Evolutionary conservation across 2,797 vertebrate species (phyloP), one percentile per base, ranked within the genome.

Genomic region (Echeneis naucrates): DNA sequence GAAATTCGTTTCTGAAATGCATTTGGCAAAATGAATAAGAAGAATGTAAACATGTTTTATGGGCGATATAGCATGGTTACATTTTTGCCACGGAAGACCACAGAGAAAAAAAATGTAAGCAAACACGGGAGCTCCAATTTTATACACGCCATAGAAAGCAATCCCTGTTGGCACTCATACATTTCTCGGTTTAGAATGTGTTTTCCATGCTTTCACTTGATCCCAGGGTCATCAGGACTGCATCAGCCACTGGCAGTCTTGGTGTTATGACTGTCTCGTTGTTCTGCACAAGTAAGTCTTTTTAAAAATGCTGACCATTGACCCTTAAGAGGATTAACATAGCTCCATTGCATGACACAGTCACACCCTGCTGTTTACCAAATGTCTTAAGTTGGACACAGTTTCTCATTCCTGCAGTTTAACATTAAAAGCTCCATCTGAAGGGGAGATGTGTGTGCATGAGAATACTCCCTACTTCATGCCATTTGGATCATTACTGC

Each of bases 241-340:
- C 55, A 57, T 72, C 42, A 64, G 67, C 71, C 67, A 65, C 21
- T n/a, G 26, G 59, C 33, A 67, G 61, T 77, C 78, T 60, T 40
- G 40, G 12, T 63, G 40, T 38, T 77, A 60, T 82, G 84, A 87
- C 78, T 52, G 58, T 83, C 56, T 86, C 69, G 76, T 86, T 90
- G 87, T 89, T 89, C 84, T 33, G 32, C 63, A 70, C 60, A 85
- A 87, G 80, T 70, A 81, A 67, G 64, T 75, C 68, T 81, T 69
- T 70, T 80, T 62, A 58, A 75, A 84, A 86, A 79, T 23, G 59
- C 54, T 64, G 67, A 66, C 77, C 78, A 14, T 59, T 87, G 78
- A 78, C 80, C 73, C 66, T 68, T 75, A 56, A 78, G 75, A 81
- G 83, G 83, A 89, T 91, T 86, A 86, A 52, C 81, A 84, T 72